phyloP scores from a whole-genome alignment of 2,113 vertebrate genomes.

The Hystrix cristata region DNA sequence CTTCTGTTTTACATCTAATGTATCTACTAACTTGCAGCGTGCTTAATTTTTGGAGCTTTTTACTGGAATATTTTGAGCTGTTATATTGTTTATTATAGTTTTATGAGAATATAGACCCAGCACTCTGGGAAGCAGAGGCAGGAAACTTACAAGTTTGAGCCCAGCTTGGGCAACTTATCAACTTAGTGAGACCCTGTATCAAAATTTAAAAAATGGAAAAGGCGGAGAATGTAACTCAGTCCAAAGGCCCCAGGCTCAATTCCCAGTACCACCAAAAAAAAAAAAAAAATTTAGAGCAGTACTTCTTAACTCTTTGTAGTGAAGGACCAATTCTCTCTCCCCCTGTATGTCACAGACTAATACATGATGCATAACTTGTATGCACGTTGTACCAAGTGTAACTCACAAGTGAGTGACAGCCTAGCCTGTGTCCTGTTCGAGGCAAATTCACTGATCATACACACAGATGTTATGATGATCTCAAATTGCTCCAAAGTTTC shows the following conservation, averaged over 20 bases:
- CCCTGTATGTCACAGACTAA: background rate
- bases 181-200: background rate
- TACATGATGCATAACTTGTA: background rate
- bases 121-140: background rate
- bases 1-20: background rate
- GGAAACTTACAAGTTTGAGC: background rate
- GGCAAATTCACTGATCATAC: background rate
- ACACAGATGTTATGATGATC: background rate
- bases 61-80: background rate
- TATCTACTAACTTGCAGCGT: background rate
- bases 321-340: background rate
- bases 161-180: background rate
- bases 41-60: conserved; percentile 6
- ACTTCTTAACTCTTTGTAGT: background rate
- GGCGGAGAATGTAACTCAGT: background rate
- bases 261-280: background rate
- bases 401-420: background rate
- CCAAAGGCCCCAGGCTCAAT: background rate
- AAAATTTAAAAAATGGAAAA: background rate
- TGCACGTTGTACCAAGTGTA: background rate
- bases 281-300: background rate
- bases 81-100: background rate
- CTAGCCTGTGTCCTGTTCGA: background rate
- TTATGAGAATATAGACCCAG: background rate
- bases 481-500: background rate